These are phyloP conservation scores for Sphaerodactylus townsendi DNA, from an alignment of 2,113 vertebrate species.

Conservation along the genomic window DNA sequence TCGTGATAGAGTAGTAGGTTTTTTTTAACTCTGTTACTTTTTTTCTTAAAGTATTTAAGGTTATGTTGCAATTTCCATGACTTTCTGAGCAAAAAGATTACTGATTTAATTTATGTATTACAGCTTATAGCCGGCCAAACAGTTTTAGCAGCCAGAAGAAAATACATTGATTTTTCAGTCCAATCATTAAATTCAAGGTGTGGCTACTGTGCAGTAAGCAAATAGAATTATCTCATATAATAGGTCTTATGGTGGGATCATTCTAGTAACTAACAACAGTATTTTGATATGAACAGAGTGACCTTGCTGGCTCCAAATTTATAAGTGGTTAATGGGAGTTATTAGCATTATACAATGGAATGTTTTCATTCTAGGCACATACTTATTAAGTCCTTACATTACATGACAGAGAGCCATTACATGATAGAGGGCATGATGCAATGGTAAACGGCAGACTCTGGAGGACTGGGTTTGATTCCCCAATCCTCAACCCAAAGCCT, in stretches of 20 bases:
- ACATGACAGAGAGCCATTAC: background rate
- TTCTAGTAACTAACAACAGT: background rate
- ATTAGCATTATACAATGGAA: background rate
- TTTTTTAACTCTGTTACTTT: background rate
- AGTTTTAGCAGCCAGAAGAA: background rate
- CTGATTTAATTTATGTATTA: background rate
- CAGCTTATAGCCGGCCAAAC: background rate
- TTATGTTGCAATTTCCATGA: background rate
- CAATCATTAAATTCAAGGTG: background rate
- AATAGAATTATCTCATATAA: background rate
- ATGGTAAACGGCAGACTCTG: too few species aligned
- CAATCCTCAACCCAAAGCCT: too few species aligned
- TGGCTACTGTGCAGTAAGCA: background rate
- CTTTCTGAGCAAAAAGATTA: background rate
- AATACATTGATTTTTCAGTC: background rate
- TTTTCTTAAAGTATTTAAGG: background rate
- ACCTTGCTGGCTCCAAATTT: background rate
- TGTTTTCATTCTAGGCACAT: background rate
- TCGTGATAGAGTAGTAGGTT: background rate
- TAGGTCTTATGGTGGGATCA: too few species aligned
- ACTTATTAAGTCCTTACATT: background rate
- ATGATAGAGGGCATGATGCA: background rate
- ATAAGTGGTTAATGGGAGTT: slow-evolving; percentile 2
- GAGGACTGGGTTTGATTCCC: too few species aligned
- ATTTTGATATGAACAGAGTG: background rate